Percentiles rank a stretch among this genome's conserved stretches.
Conservation (phyloP, 1,140 invertebrate species). For the Forficula auricularia region DNA sequence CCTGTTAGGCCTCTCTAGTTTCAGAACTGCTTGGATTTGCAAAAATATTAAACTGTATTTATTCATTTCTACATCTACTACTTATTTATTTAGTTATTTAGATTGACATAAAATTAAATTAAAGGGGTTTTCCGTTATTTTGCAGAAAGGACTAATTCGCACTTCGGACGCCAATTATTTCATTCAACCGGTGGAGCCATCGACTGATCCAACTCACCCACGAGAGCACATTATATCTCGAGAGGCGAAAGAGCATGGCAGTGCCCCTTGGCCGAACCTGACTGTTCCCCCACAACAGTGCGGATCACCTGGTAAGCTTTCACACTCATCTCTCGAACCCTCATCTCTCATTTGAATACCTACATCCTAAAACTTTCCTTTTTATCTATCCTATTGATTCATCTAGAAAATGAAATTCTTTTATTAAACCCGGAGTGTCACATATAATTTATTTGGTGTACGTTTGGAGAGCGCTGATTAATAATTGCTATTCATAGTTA, state of each 20-base stretch:
- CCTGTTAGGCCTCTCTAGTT: too few species aligned
- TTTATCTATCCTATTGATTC: neutral
- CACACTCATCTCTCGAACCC: neutral
- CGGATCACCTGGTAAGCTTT: neutral
- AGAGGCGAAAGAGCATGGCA: slow-evolving; percentile 17
- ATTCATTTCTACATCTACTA: too few species aligned
- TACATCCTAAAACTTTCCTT: too few species aligned
- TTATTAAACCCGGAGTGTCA: too few species aligned
- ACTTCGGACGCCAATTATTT: slow-evolving; percentile 38
- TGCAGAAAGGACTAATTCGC: slow-evolving; percentile 41
- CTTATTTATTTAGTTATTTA: too few species aligned
- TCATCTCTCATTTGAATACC: too few species aligned
- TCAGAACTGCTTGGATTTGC: too few species aligned
- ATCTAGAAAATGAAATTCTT: neutral
- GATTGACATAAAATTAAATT: neutral
- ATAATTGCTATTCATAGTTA: too few species aligned
- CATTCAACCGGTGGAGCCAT: slow-evolving; percentile 38
- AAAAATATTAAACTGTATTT: too few species aligned
- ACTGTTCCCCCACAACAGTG: neutral
- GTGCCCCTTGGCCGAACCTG: slow-evolving; percentile 6
- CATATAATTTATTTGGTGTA: too few species aligned
- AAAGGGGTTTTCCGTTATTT: slow-evolving; percentile 16
- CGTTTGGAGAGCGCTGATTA: too few species aligned
- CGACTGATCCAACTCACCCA: slow-evolving; percentile 21
- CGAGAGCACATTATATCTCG: slow-evolving; percentile 17